phyloP scores from a whole-genome alignment of 1,140 invertebrate genomes.

The Bombus consobrinus region DNA sequence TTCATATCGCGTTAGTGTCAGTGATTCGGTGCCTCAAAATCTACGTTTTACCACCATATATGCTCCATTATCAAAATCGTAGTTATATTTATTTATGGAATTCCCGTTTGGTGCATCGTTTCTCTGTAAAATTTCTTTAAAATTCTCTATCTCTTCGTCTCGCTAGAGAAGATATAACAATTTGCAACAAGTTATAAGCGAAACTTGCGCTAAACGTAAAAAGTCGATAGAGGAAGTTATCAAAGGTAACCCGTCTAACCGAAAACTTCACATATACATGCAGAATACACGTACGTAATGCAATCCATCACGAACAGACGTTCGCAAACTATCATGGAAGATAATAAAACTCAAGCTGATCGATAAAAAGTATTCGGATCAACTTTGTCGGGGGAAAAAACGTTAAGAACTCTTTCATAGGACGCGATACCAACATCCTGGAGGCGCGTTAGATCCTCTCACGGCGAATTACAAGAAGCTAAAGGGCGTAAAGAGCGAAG shows the following conservation, averaged over 20 bases:
- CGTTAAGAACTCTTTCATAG: not conserved
- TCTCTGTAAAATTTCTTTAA: not conserved
- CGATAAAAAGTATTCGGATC: conserved; percentile 1
- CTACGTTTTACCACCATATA: too few relatives aligned
- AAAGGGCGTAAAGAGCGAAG: not conserved
- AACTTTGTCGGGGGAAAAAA: not conserved
- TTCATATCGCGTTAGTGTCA: too few relatives aligned
- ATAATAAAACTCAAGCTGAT: not conserved
- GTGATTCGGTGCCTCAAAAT: too few relatives aligned
- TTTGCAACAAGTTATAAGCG: not conserved
- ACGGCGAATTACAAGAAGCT: conserved; percentile 27
- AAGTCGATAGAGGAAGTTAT: not conserved
- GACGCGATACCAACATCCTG: conserved; percentile 1
- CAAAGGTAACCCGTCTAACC: not conserved
- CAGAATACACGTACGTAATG: not conserved
- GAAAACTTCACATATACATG: not conserved
- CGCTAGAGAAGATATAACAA: not conserved
- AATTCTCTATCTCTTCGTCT: not conserved
- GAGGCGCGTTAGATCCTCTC: conserved; percentile 9
- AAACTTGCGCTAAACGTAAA: not conserved
- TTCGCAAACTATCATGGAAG: not conserved
- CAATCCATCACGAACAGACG: not conserved
- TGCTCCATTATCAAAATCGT: too few relatives aligned
- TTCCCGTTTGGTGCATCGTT: not conserved
- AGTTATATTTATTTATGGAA: too few relatives aligned